These are phyloP conservation scores for Cyclura pinguis DNA, from an alignment of 2,797 vertebrate species.

Conservation along the genomic window DNA sequence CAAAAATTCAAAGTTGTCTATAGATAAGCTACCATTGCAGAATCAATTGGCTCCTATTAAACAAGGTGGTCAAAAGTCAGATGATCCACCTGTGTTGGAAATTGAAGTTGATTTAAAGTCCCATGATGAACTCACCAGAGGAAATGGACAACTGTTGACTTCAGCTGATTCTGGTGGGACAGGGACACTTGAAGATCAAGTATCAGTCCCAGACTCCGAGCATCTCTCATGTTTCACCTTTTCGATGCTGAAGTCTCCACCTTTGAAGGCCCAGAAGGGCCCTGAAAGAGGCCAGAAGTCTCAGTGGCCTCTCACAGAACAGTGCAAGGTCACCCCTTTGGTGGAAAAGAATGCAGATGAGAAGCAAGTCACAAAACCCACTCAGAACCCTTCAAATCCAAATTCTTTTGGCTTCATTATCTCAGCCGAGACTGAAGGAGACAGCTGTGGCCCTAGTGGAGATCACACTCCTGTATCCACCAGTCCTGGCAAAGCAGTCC, in stretches of 20 bases:
- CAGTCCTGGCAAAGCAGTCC: background rate
- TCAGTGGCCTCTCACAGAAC: background rate
- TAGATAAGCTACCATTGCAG: background rate
- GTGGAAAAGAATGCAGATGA: background rate
- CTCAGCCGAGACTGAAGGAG: background rate
- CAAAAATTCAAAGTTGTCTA: background rate
- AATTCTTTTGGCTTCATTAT: background rate
- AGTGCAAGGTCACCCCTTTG: background rate
- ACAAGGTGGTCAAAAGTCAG: background rate
- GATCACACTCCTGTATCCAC: background rate
- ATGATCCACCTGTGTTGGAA: background rate
- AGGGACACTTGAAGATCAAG: background rate
- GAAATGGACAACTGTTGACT: background rate
- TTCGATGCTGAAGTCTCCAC: background rate
- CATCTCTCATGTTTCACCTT: background rate
- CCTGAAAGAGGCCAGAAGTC: background rate
- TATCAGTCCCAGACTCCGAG: background rate
- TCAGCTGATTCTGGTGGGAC: background rate
- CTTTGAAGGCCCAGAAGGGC: background rate
- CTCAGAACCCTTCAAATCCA: slow-evolving; percentile 8
- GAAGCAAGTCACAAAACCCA: background rate
- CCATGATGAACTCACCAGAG: background rate
- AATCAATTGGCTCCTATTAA: background rate
- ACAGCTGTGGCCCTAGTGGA: background rate
- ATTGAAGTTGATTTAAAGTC: background rate